phyloP scores from a whole-genome alignment of 2,113 vertebrate species.

The Cryptomyrus ogoouensis region DNA sequence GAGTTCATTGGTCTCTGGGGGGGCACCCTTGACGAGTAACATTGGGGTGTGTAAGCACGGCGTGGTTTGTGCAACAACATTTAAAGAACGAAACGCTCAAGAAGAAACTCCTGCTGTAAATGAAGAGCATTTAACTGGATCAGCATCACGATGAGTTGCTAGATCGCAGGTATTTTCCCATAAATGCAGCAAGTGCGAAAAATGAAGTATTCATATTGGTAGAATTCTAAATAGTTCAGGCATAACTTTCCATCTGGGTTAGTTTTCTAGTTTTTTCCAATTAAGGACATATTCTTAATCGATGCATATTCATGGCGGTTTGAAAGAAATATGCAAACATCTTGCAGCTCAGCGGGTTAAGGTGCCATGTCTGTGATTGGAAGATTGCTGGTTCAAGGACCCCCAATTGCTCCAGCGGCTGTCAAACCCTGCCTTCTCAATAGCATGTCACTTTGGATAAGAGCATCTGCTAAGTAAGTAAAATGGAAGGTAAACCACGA shows the following conservation, averaged over 20 bases:
- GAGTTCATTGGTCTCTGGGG: neutral
- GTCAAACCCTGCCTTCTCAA: neutral
- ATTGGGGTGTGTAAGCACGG: neutral
- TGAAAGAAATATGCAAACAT: neutral
- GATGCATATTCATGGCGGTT: neutral
- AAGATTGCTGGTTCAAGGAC: neutral
- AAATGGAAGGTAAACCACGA: neutral
- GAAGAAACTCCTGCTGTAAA: neutral
- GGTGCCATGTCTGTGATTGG: neutral
- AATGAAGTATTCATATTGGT: neutral
- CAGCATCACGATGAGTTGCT: neutral
- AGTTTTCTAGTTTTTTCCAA: neutral
- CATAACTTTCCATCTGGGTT: slow-evolving; percentile 5
- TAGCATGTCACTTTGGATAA: neutral
- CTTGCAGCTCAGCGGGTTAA: neutral
- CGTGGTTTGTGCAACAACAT: neutral
- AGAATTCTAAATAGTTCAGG: neutral
- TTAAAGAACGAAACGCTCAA: neutral
- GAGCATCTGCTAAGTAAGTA: neutral
- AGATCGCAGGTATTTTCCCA: neutral
- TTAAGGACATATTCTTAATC: neutral
- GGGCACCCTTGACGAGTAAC: neutral
- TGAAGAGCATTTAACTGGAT: neutral
- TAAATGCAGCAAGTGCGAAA: neutral
- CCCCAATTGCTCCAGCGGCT: neutral